Evolutionary conservation across 2,888 invertebrate genomes (phyloP).

Genomic region (Penaeus monodon): DNA sequence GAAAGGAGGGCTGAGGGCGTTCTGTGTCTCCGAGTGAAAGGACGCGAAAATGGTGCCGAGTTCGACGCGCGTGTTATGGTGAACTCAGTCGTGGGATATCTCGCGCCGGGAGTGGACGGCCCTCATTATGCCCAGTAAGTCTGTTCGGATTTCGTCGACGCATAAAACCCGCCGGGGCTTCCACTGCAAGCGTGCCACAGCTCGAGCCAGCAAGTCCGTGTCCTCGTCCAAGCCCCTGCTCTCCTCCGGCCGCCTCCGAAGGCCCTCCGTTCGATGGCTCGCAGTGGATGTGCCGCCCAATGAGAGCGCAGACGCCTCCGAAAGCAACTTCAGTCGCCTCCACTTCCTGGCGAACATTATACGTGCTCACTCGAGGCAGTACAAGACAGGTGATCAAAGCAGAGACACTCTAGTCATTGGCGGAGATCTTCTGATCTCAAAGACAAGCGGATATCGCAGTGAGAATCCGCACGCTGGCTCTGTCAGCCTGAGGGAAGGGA

Average conservation of each 20-base stretch:
- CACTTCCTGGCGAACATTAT: slow-evolving; percentile 9
- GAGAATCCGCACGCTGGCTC: neutral
- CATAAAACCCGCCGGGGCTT: slow-evolving; percentile 39
- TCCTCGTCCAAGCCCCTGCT: neutral
- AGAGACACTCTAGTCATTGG: slow-evolving; percentile 30
- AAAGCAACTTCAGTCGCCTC: neutral
- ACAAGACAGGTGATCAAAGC: neutral
- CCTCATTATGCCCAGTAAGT: slow-evolving; percentile 58
- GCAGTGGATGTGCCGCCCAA: neutral
- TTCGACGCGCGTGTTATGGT: neutral
- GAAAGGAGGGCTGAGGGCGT: too few relatives aligned
- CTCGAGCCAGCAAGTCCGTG: neutral
- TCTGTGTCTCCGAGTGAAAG: neutral
- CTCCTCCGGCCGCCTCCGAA: neutral
- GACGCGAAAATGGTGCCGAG: neutral
- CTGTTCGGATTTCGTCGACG: slow-evolving; percentile 17
- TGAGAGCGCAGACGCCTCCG: neutral
- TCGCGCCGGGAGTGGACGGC: slow-evolving; percentile 7
- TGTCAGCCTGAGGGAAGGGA: neutral
- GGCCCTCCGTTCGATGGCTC: neutral
- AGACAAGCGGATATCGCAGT: neutral
- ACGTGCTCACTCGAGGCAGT: neutral
- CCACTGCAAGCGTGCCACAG: slow-evolving; percentile 19
- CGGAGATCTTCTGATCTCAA: slow-evolving; percentile 37
- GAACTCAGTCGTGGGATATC: slow-evolving; percentile 14